Evolutionary conservation across 2,113 vertebrate species (phyloP), one percentile per base, ranked within the genome.

Genomic region (Zapus hudsonius): DNA sequence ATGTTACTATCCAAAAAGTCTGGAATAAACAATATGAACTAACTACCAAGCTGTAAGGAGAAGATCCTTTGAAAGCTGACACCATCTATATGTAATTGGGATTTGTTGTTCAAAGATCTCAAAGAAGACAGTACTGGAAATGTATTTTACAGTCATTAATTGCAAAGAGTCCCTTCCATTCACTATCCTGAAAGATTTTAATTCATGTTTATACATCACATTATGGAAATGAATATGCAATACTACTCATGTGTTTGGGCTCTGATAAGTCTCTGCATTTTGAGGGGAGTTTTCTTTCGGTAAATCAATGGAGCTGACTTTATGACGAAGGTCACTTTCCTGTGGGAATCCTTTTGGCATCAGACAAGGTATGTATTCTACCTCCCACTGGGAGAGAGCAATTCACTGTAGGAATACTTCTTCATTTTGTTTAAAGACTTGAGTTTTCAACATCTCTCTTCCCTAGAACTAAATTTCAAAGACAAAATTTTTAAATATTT

Each of bases 71-170:
- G 12, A 25, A 89, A 40, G 6, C 38, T 76, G 52, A 70, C 76
- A 89, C 27, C 6, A 87, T 7, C 27, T 69, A 38, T 42, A 59
- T 67, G 27, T 40, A 82, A 64, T 0, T 75, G 11, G 19, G 12
- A 75, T 73, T 82, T 80, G 15, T 52, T 64, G 90, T 59, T 70
- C 78, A 75, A 63, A 90, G 23, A 33, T 89, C n/a, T 78, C 61
- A 91, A 38, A 31, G 13, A 87, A 74, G 67, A 52, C 2, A 57
- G 7, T 22, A 11, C 11, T 40, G 15, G 22, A 75, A 75, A 92
- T 69, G 3, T 57, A 70, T 47, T 91, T 78, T 6, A 84, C 64
- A 17, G 5, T 10, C 40, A 73, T 84, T 76, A 13, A n/a, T n/a
- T 33, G 25, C 5, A n/a, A 7, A 66, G 84, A 63, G 2, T 84